Percentiles rank a stretch among this genome's conserved stretches.
Conservation (phyloP, 1,140 invertebrate species). For the Drosophila seguyi region DNA sequence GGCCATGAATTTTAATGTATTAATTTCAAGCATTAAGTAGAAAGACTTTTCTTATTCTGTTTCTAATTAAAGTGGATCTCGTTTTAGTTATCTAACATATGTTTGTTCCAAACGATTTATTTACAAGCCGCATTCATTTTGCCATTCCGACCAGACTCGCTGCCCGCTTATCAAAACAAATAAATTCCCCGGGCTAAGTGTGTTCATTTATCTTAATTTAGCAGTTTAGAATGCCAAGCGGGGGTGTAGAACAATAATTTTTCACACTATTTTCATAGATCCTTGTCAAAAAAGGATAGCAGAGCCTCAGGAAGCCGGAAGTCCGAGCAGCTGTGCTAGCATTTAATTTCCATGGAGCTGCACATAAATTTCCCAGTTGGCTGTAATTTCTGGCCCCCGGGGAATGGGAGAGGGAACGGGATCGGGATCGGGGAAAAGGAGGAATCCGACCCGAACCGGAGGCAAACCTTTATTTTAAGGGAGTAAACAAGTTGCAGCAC, state of each 20-base stretch:
- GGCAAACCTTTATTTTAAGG: slow-evolving; percentile 25
- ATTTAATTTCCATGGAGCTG: slow-evolving; percentile 71
- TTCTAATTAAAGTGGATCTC: slow-evolving; percentile 7
- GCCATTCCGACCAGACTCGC: slow-evolving; percentile 20
- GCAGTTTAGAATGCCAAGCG: slow-evolving; percentile 36
- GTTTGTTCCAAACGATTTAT: slow-evolving; percentile 21
- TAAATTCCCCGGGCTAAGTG: slow-evolving; percentile 66
- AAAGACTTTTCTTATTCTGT: background rate
- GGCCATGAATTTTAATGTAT: background rate
- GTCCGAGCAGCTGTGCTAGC: slow-evolving; percentile 56
- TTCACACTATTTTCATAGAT: slow-evolving; percentile 69
- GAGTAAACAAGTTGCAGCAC: slow-evolving; percentile 74
- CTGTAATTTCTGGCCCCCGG: slow-evolving; percentile 54
- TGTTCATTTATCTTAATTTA: slow-evolving; percentile 73
- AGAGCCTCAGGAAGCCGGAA: slow-evolving; percentile 44
- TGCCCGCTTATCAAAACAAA: slow-evolving; percentile 65
- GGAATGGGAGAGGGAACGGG: background rate
- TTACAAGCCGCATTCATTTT: background rate
- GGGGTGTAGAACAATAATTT: slow-evolving; percentile 49
- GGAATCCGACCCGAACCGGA: slow-evolving; percentile 26
- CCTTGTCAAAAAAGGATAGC: slow-evolving; percentile 46
- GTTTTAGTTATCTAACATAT: background rate
- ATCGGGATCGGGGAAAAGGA: background rate
- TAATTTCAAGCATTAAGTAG: background rate
- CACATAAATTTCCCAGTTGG: slow-evolving; percentile 69